These are phyloP conservation scores for Chromis chromis DNA, from an alignment of 2,797 vertebrate genomes.

Conservation along the genomic window DNA sequence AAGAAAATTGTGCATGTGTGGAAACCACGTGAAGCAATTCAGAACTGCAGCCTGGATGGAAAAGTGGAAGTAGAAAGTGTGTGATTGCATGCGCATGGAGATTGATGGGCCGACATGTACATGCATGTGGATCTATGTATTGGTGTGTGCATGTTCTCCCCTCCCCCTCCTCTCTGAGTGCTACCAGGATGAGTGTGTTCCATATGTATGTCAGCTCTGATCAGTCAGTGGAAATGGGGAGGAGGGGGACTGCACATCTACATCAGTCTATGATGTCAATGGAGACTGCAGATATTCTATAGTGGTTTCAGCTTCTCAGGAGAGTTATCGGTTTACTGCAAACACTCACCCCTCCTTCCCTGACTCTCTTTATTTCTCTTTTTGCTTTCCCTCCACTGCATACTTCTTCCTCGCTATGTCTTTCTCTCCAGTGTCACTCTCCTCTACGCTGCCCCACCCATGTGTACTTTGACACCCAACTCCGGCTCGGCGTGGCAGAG, in stretches of 20 bases:
- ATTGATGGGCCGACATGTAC: slow-evolving; percentile 30
- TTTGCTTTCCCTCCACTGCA: slow-evolving; percentile 14
- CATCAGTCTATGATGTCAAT: slow-evolving; percentile 38
- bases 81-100: slow-evolving; percentile 4
- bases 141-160: slow-evolving; percentile 24
- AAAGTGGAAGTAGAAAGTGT: slow-evolving; percentile 7
- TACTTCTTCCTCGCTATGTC: slow-evolving; percentile 29
- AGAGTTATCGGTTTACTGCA: slow-evolving; percentile 54
- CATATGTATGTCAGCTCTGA: slow-evolving; percentile 79
- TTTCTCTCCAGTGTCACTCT: slow-evolving; percentile 43
- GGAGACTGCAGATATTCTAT: slow-evolving; percentile 60
- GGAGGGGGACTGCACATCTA: slow-evolving; percentile 20
- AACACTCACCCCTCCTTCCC: slow-evolving; percentile 33
- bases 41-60: neutral
- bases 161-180: slow-evolving; percentile 39
- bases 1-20: neutral
- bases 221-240: slow-evolving; percentile 62
- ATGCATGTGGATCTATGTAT: slow-evolving; percentile 16
- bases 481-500: slow-evolving; percentile 43
- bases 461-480: slow-evolving; percentile 74
- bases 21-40: slow-evolving; percentile 10
- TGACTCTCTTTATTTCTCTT: slow-evolving; percentile 28
- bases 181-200: slow-evolving; percentile 73
- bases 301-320: slow-evolving; percentile 49
- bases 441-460: slow-evolving; percentile 62